These are phyloP conservation scores for Characodon lateralis DNA, from an alignment of 2,797 vertebrate species.

Conservation along the genomic window DNA sequence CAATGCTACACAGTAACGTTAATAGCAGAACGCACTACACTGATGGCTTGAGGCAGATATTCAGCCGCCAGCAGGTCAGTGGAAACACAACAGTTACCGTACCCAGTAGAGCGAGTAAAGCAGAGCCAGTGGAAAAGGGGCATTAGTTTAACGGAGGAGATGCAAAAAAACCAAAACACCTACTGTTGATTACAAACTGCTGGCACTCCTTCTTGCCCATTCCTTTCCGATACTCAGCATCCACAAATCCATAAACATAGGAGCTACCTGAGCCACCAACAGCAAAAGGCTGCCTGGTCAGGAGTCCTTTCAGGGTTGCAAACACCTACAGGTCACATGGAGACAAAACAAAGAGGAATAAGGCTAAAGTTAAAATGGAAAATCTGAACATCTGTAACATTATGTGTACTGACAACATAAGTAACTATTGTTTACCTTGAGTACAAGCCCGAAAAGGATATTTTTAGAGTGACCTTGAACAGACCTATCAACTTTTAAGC, in stretches of 20 bases:
- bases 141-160: neutral
- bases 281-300: conserved; percentile 85
- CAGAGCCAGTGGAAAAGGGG: too few species aligned
- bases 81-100: too few species aligned
- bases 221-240: conserved; percentile 80
- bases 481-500: neutral
- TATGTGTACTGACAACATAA: neutral
- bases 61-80: too few species aligned
- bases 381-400: neutral
- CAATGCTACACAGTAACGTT: too few species aligned
- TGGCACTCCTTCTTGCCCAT: conserved; percentile 82
- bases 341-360: neutral
- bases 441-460: neutral
- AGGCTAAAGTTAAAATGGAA: neutral
- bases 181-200: conserved; percentile 85
- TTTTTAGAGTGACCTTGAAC: neutral
- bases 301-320: conserved; percentile 84
- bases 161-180: conserved; percentile 22
- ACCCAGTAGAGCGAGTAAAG: too few species aligned
- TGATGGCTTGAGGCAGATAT: too few species aligned
- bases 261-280: conserved; percentile 87
- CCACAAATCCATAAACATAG: conserved; percentile 89
- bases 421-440: neutral
- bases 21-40: too few species aligned
- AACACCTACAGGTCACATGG: conserved; percentile 79